Evolutionary conservation across 2,888 invertebrate genomes (phyloP).

Genomic region (Acheta domesticus): DNA sequence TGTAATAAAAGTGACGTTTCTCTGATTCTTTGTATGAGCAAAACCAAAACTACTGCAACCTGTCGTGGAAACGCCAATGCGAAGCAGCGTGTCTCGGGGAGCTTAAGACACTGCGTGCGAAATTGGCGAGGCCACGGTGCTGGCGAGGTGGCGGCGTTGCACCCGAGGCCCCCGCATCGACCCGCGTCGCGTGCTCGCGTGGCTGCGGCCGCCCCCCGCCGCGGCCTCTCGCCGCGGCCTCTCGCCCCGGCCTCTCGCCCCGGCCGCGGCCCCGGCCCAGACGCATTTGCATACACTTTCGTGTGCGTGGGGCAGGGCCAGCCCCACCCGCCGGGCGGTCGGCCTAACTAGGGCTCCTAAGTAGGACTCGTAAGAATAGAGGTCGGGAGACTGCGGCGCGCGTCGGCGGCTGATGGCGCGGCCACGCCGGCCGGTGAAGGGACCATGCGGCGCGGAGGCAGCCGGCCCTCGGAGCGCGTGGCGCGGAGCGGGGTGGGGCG

Average conservation of each 20-base stretch:
- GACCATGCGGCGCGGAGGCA: neutral
- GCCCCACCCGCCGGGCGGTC: neutral
- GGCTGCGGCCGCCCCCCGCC: neutral
- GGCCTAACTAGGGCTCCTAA: neutral
- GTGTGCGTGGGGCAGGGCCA: neutral
- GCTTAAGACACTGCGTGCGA: no score
- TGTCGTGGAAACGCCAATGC: no score
- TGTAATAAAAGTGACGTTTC: no score
- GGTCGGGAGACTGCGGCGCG: neutral
- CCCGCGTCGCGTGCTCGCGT: conserved; percentile 18
- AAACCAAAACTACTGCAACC: no score
- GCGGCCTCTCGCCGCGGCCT: neutral
- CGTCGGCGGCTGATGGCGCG: neutral
- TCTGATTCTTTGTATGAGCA: no score
- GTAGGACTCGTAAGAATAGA: neutral
- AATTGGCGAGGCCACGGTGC: no score
- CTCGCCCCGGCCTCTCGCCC: neutral
- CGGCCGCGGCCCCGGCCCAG: no score
- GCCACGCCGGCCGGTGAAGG: neutral
- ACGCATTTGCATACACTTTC: neutral
- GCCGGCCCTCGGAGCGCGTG: neutral
- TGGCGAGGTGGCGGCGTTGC: neutral
- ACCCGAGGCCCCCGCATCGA: neutral
- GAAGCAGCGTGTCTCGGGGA: no score
- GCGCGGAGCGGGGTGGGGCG: neutral